Evolutionary conservation across 2,888 invertebrate genomes (phyloP).

Genomic region (Archips crataeganus): DNA sequence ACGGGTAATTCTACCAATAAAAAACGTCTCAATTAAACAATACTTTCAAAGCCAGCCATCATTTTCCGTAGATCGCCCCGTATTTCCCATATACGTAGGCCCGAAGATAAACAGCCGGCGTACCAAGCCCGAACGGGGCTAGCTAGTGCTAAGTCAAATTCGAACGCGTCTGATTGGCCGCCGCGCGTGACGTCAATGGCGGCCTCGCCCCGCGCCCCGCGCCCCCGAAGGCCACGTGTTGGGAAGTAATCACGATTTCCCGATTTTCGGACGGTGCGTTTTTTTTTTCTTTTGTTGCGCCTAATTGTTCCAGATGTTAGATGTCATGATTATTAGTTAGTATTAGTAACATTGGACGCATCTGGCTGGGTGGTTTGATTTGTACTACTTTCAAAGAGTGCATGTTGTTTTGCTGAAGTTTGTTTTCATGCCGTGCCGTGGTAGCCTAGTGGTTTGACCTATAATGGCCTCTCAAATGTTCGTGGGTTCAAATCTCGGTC

Average conservation of each 20-base stretch:
- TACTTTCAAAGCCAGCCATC: not conserved
- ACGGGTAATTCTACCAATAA: not conserved
- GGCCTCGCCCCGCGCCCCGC: constrained; percentile 70
- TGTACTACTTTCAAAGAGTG: not conserved
- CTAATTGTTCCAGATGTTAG: constrained; percentile 11
- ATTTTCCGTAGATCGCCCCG: constrained; percentile 5
- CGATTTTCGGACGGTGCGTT: constrained; percentile 52
- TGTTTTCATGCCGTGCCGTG: no score
- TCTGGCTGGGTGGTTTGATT: not conserved
- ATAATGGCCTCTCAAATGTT: no score
- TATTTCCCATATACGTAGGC: constrained; percentile 8
- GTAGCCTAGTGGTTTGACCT: no score
- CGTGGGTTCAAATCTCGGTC: no score
- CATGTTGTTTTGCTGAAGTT: no score
- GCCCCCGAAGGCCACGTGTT: constrained; percentile 74
- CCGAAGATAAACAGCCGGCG: constrained; percentile 22
- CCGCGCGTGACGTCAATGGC: constrained; percentile 82
- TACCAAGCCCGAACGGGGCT: constrained; percentile 1
- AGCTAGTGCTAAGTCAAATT: constrained; percentile 63
- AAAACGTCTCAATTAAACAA: not conserved
- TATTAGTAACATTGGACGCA: not conserved
- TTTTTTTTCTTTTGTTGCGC: constrained; percentile 43
- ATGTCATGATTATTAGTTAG: not conserved
- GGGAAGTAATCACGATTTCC: constrained; percentile 81
- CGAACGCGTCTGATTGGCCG: constrained; percentile 72